These are phyloP conservation scores for Agriopis leucophaearia DNA, from an alignment of 2,888 invertebrate genomes.

Conservation along the genomic window DNA sequence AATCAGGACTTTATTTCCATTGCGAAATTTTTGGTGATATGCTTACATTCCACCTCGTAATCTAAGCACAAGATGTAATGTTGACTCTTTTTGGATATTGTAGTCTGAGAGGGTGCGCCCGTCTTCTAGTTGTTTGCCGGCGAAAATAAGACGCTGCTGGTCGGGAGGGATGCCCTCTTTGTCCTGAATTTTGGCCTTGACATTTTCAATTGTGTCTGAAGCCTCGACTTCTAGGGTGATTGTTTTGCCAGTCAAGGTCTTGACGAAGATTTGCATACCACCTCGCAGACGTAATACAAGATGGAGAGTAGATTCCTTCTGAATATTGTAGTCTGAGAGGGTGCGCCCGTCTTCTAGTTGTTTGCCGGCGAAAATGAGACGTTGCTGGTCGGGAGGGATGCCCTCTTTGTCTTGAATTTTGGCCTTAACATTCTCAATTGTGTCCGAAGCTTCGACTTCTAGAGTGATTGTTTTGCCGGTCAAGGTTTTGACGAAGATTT, in stretches of 20 bases:
- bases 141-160: constrained; percentile 45
- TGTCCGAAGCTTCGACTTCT: constrained; percentile 45
- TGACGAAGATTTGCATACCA: constrained; percentile 49
- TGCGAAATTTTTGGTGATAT: constrained; percentile 1
- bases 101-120: constrained; percentile 41
- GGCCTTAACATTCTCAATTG: constrained; percentile 45
- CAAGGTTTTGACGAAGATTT: constrained; percentile 46
- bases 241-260: constrained; percentile 46
- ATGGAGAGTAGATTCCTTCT: constrained; percentile 45
- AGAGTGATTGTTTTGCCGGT: constrained; percentile 45
- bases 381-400: constrained; percentile 47
- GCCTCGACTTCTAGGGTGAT: constrained; percentile 45
- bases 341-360: constrained; percentile 47
- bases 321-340: constrained; percentile 45
- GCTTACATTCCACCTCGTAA: constrained; percentile 42
- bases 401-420: constrained; percentile 49
- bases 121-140: constrained; percentile 46
- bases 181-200: constrained; percentile 46
- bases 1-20: constrained; percentile 21
- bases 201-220: constrained; percentile 46
- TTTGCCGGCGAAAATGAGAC: constrained; percentile 47
- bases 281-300: constrained; percentile 44
- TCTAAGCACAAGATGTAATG: constrained; percentile 42
- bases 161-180: constrained; percentile 48
- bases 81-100: constrained; percentile 36